Evolutionary conservation across 2,797 vertebrate genomes (phyloP), one percentile per base, ranked within the genome.

Genomic region (Halcyon leucocephala): DNA sequence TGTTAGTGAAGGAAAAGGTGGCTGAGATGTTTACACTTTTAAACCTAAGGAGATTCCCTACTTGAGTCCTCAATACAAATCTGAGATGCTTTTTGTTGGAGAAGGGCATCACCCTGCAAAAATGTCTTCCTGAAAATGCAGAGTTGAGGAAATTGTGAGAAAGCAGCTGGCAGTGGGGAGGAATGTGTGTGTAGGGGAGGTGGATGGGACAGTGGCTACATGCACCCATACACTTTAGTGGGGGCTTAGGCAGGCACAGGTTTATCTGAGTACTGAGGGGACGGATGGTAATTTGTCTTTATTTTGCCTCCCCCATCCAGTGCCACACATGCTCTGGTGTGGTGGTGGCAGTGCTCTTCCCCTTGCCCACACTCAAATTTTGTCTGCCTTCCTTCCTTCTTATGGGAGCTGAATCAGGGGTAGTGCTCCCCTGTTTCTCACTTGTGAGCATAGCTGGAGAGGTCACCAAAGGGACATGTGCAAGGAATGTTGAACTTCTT

Each of bases 391-490:
- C 7, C 13, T 5, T 18, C 6, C 4, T 8, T 35, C 57, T 44
- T 25, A 21, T 1, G 25, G 54, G 42, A 82, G 10, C 39, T 20
- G 24, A 66, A 64, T 51, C 39, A 66, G 46, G 15, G 29, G 14
- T 25, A n/a, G 20, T 1, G 1, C 18, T 71, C 4, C 17, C 20
- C 4, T 0, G 1, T 51, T 79, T 82, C 25, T 44, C 67, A 46
- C 62, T 44, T n/a, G 18, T 58, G 37, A 67, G 28, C 12, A 11
- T 3, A 61, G 29, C 42, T 62, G 42, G 33, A 62, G 26, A 13
- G 35, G 29, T n/a, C n/a, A 71, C 33, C 15, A 44, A 44, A 55
- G 62, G 33, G 14, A 62, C 62, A 8, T 2, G 29, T 18, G 6
- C 35, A 26, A 71, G 16, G 11, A 14, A 7, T 29, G 5, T 15